Evolutionary conservation across 2,113 vertebrate genomes (phyloP).

Genomic region (Varanus salvator): DNA sequence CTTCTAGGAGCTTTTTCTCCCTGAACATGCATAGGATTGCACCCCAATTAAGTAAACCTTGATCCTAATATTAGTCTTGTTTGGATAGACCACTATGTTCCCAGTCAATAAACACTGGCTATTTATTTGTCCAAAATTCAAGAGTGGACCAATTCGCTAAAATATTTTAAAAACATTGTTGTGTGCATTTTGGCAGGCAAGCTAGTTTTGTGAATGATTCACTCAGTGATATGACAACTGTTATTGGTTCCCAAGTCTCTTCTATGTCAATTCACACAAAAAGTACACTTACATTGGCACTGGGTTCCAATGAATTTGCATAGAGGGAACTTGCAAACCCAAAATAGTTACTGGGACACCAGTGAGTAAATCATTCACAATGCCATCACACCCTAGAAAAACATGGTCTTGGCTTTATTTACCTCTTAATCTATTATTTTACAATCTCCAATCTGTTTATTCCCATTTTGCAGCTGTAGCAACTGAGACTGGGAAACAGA

Average conservation of each 20-base stretch:
- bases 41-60: background rate
- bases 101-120: background rate
- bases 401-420: background rate
- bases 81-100: background rate
- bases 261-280: too few relatives aligned
- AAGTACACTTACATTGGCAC: background rate
- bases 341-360: background rate
- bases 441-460: background rate
- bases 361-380: background rate
- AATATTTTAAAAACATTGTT: background rate
- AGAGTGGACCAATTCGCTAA: background rate
- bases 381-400: background rate
- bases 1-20: too few relatives aligned
- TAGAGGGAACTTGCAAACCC: background rate
- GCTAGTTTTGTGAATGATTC: too few relatives aligned
- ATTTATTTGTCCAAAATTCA: background rate
- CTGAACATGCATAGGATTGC: too few relatives aligned
- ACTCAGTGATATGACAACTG: too few relatives aligned
- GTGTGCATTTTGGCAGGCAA: too few relatives aligned
- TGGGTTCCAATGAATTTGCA: background rate
- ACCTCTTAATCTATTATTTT: background rate
- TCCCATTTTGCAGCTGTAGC: background rate
- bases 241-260: too few relatives aligned
- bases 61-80: background rate
- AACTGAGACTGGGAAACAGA: background rate